Evolutionary conservation across 92 coral and sea anemone genomes (phyloP).

Genomic region (Muricea muricata): DNA sequence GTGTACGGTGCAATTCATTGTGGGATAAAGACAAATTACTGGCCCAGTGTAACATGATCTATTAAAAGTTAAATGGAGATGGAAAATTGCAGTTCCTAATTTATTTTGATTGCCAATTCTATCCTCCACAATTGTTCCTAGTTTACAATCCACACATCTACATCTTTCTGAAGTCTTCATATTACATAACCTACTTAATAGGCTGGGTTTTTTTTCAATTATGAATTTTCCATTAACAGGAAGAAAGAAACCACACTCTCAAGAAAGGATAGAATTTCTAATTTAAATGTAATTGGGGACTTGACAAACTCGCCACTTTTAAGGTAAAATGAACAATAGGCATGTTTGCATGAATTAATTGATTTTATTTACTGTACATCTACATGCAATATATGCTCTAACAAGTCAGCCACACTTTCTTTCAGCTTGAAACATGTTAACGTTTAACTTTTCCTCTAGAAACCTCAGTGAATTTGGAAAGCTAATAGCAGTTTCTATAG

Average conservation of each 20-base stretch:
- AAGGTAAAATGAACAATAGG: slow-evolving; percentile 48
- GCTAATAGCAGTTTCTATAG: slow-evolving; percentile 88
- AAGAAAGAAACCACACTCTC: slow-evolving; percentile 83
- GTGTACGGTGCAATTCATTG: too few species aligned
- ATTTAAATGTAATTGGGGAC: slow-evolving; percentile 82
- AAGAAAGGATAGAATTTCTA: slow-evolving; percentile 83
- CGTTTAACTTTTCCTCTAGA: slow-evolving; percentile 38
- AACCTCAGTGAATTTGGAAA: slow-evolving; percentile 91
- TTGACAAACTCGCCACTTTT: slow-evolving; percentile 78
- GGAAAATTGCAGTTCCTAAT: too few species aligned
- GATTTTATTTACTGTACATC: too few species aligned
- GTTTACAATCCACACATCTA: too few species aligned
- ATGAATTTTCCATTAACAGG: slow-evolving; percentile 43
- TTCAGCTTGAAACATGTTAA: background rate
- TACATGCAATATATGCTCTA: background rate
- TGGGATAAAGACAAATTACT: too few species aligned
- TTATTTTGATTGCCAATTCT: too few species aligned
- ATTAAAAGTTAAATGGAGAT: too few species aligned
- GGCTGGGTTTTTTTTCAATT: background rate
- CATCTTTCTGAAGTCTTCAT: too few species aligned
- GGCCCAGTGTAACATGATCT: too few species aligned
- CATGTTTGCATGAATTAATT: slow-evolving; percentile 23
- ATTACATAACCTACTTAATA: too few species aligned
- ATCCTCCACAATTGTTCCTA: too few species aligned
- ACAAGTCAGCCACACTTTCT: too few species aligned